A percentile compares a stretch with the other conserved stretches of the same genome.
These are phyloP conservation scores for Tachypleus tridentatus DNA, from an alignment of 1,140 invertebrate genomes.

Conservation along the genomic window DNA sequence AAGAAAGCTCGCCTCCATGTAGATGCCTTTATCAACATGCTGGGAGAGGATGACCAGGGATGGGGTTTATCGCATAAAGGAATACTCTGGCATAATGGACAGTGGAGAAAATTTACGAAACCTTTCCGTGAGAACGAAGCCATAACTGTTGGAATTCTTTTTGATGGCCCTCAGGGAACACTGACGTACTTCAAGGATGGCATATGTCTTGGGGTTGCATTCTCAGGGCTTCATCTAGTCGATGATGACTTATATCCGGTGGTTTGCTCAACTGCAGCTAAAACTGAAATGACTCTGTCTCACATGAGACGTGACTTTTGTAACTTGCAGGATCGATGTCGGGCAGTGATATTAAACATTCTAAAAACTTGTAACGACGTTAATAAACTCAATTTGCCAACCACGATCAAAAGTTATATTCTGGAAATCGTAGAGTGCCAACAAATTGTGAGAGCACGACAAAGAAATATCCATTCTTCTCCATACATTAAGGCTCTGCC, in stretches of 20 bases:
- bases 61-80: constrained; percentile 66
- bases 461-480: too few relatives aligned
- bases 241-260: constrained; percentile 52
- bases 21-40: constrained; percentile 51
- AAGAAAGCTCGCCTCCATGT: constrained; percentile 47
- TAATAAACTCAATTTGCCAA: constrained; percentile 30
- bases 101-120: constrained; percentile 46
- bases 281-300: constrained; percentile 54
- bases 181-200: constrained; percentile 60
- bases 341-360: constrained; percentile 28
- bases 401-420: too few relatives aligned
- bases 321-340: constrained; percentile 49
- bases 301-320: constrained; percentile 46
- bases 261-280: constrained; percentile 57
- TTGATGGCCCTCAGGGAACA: constrained; percentile 53
- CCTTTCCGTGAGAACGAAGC: constrained; percentile 55
- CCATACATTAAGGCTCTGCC: too few relatives aligned
- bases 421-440: too few relatives aligned
- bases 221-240: constrained; percentile 34
- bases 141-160: constrained; percentile 50
- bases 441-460: too few relatives aligned
- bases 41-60: constrained; percentile 54
- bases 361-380: constrained; percentile 24
- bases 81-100: constrained; percentile 52
- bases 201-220: constrained; percentile 46